A percentile compares a stretch with the other conserved stretches of the same genome.
phyloP scores from a whole-genome alignment of 1,140 invertebrate genomes.

The Procambarus clarkii region DNA sequence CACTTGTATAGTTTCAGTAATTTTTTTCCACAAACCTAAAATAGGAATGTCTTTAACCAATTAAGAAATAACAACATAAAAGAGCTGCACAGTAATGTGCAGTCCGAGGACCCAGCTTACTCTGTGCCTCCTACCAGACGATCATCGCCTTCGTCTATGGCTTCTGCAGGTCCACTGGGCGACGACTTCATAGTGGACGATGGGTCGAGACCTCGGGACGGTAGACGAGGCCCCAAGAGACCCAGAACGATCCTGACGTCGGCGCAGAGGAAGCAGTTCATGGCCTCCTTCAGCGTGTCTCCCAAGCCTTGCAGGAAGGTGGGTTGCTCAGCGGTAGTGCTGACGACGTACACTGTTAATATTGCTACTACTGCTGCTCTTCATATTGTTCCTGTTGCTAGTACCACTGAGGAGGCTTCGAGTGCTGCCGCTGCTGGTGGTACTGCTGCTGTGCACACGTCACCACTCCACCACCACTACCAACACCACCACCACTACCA shows the following conservation, averaged over 20 bases:
- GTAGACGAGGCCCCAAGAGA: slow-evolving; percentile 93
- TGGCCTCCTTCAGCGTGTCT: slow-evolving; percentile 97
- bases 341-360: background rate
- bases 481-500: no score
- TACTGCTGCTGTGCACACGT: no score
- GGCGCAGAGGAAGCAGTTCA: slow-evolving; percentile 96
- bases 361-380: background rate
- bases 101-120: no score
- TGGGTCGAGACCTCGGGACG: slow-evolving; percentile 84
- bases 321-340: slow-evolving; percentile 71
- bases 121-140: no score
- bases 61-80: no score
- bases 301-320: slow-evolving; percentile 98
- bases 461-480: background rate
- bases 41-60: no score
- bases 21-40: no score
- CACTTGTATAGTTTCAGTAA: no score
- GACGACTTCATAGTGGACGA: slow-evolving; percentile 75
- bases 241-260: slow-evolving; percentile 98
- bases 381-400: background rate
- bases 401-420: background rate
- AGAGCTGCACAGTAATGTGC: no score
- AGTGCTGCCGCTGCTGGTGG: background rate
- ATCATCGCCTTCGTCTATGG: background rate
- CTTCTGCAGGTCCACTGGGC: slow-evolving; percentile 62